Percentiles rank a stretch among this genome's conserved stretches.
These are phyloP conservation scores for Pegea sp. DNA, from an alignment of 23 tunicate genomes.

Conservation along the genomic window DNA sequence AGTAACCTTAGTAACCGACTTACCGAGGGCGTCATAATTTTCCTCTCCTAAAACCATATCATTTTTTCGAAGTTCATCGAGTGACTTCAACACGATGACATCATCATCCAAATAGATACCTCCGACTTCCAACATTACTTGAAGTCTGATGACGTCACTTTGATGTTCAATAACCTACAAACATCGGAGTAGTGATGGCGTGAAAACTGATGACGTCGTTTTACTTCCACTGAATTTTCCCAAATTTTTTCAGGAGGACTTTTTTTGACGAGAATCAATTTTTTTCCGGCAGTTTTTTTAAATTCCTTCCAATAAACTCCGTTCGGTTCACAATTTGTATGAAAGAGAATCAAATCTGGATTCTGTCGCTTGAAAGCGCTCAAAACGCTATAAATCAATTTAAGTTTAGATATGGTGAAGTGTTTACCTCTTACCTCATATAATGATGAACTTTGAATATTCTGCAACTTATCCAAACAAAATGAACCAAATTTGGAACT, in stretches of 20 bases:
- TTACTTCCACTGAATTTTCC: conserved; percentile 30
- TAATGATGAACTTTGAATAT: conserved; percentile 17
- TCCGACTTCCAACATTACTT: conserved; percentile 78
- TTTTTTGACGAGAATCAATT: conserved; percentile 34
- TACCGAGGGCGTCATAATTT: conserved; percentile 84
- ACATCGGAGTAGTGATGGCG: not conserved
- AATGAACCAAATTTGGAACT: not conserved
- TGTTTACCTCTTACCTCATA: conserved; percentile 22
- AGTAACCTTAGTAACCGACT: too few species aligned
- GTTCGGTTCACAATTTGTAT: conserved; percentile 75
- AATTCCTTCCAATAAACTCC: conserved; percentile 57
- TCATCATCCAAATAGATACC: conserved; percentile 99
- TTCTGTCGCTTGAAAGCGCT: conserved; percentile 32
- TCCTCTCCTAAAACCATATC: conserved; percentile 89
- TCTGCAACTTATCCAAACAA: not conserved
- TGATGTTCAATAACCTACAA: conserved; percentile 64
- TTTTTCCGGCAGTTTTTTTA: conserved; percentile 13
- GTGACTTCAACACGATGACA: conserved; percentile 39
- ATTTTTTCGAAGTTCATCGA: conserved; percentile 23
- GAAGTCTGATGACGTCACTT: conserved; percentile 82
- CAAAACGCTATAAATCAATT: conserved; percentile 21
- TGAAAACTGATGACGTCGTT: not conserved
- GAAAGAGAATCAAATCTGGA: conserved; percentile 50
- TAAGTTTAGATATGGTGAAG: conserved; percentile 1
- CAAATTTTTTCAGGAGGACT: conserved; percentile 53